These are phyloP conservation scores for Anthoscopus minutus DNA, from an alignment of 2,113 vertebrate genomes.

Conservation along the genomic window DNA sequence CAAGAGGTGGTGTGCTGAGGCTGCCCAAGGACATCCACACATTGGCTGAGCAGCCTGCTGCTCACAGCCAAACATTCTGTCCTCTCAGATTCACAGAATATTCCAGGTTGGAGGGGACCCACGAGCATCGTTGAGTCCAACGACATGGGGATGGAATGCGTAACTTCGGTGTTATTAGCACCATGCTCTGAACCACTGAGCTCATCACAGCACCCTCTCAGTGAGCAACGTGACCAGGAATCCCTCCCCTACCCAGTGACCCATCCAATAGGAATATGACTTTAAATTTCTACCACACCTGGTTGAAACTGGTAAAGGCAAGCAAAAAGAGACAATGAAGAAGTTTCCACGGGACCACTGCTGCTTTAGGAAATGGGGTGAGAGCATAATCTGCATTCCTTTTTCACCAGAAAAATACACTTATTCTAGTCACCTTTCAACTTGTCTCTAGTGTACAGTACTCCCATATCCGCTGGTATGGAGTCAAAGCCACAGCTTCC, in stretches of 20 bases:
- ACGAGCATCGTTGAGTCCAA: fast-evolving
- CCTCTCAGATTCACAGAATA: neutral
- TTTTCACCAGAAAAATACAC: neutral
- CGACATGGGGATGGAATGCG: too few relatives aligned
- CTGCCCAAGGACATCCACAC: neutral
- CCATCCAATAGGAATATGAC: neutral
- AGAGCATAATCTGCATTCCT: neutral
- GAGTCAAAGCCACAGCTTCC: constrained; percentile 97
- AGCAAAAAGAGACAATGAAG: neutral
- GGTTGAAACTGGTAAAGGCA: neutral
- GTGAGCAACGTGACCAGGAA: fast-evolving
- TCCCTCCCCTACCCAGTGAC: neutral
- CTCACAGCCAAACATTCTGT: neutral
- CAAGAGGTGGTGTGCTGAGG: neutral
- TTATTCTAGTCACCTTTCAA: constrained; percentile 79
- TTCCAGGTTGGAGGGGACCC: neutral
- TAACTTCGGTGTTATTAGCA: fast-evolving
- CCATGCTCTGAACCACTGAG: neutral
- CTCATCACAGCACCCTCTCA: neutral
- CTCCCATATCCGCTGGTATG: constrained; percentile 92
- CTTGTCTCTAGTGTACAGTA: constrained; percentile 87
- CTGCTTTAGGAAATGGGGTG: neutral
- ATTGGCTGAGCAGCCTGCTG: neutral
- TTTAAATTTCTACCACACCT: neutral
- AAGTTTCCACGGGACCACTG: neutral